Base-by-base conservation (phyloP, 2,797 vertebrate species). In the Steatocranus sp. region DNA sequence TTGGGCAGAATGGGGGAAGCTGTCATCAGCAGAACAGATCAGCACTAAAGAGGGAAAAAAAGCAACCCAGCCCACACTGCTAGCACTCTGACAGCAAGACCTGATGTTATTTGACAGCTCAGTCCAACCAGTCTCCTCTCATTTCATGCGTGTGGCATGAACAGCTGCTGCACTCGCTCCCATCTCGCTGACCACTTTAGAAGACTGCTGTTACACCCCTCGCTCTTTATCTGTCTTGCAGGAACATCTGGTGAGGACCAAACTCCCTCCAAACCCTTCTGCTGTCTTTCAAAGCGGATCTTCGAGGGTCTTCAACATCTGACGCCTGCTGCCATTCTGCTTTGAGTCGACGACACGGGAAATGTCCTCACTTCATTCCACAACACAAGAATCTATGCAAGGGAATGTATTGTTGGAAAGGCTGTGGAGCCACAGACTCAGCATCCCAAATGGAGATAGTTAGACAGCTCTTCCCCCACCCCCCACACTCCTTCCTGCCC, bases 211-310 rank as follows among this genome's bases (percentile, higher is more conserved):
- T 48, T 41, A 18, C 1, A 76, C 48, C 41, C 8, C 46, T 38
- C 1, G 1, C 36, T 66, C 12, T 66, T 41, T 41, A 23, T 41
- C 20, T 66, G 36, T 68, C 48, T 6, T 88, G 70, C 89, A 99
- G 98, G 97, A 97, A 75, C 96, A 97, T 79, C 94, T 97, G 90
- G 96, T 95, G 92, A 97, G 95, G 93, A 97, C 96, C 89, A 98
- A 97, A 91, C 96, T 97, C 80, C 92, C 97, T 5, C 97, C 97
- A 4, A 99, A 99, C 82, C 96, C 98, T 56, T 98, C 98, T 23
- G 98, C 98, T 2, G 96, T 99, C 91, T 99, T 99, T 94, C 97
- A 99, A 93, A 96, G 97, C 0, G 96, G 97, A 2, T 95, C 66
- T 70, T 70, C 97, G 5, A 95, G 95, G 91, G 97, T 97, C 92